These are phyloP conservation scores for Rapana venosa DNA, from an alignment of 2,888 invertebrate species.

Conservation along the genomic window DNA sequence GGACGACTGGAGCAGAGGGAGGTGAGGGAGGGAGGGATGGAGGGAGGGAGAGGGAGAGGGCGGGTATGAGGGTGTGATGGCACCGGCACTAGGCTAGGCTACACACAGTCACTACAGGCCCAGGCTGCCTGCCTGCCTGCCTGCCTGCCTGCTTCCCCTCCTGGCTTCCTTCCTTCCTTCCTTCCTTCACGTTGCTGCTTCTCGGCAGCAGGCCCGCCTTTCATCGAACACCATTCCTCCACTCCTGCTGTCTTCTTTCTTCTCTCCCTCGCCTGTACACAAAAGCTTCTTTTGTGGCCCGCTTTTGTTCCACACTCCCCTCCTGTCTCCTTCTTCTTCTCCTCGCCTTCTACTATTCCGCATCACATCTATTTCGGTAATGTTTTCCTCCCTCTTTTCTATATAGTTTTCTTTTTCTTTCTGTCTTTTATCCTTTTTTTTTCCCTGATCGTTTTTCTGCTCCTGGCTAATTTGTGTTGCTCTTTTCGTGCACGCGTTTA, in stretches of 20 bases:
- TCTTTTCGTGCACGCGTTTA: not conserved
- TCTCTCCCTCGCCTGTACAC: not conserved
- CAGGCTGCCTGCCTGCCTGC: not conserved
- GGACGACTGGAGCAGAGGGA: not conserved
- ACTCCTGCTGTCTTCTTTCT: not conserved
- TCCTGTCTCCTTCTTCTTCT: not conserved
- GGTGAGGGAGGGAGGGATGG: not conserved
- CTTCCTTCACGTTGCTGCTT: not conserved
- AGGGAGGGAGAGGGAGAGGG: not conserved
- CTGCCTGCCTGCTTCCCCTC: not conserved
- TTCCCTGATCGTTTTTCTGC: too few relatives aligned
- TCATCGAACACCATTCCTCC: too few relatives aligned
- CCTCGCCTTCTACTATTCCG: not conserved
- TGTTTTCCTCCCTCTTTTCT: too few relatives aligned
- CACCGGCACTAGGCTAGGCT: not conserved
- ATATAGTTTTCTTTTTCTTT: not conserved
- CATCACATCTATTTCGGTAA: too few relatives aligned
- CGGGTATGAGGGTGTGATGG: not conserved
- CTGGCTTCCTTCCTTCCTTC: not conserved
- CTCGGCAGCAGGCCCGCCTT: not conserved
- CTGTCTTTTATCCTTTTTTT: not conserved
- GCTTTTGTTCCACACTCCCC: not conserved
- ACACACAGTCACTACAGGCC: not conserved
- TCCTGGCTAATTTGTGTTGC: not conserved
- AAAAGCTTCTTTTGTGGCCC: too few relatives aligned